Evolutionary conservation across 1,140 invertebrate genomes (phyloP).

Genomic region (Epicauta chinensis): DNA sequence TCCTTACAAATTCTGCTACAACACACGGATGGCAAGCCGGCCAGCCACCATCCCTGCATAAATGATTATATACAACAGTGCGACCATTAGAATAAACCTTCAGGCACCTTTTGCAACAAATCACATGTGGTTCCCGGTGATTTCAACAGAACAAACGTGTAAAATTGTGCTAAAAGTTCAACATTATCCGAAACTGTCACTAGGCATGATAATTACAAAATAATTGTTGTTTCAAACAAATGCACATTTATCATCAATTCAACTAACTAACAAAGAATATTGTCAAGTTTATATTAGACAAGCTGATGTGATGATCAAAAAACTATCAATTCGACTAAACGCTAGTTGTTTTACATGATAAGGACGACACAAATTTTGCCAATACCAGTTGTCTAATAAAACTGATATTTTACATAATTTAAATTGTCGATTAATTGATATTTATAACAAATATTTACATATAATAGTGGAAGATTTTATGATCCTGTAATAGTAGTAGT

Average conservation of each 20-base stretch:
- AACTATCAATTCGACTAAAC: too few species aligned
- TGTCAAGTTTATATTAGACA: conserved; percentile 14
- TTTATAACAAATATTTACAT: conserved; percentile 17
- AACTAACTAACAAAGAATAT: conserved; percentile 9
- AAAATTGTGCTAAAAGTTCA: too few species aligned
- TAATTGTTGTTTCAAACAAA: conserved; percentile 3
- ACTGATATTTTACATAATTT: too few species aligned
- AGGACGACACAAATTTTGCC: too few species aligned
- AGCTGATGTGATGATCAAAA: not conserved
- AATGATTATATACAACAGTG: conserved; percentile 7
- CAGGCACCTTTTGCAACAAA: conserved; percentile 5
- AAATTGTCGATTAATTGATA: not conserved
- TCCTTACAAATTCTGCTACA: too few species aligned
- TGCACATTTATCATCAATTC: conserved; percentile 5
- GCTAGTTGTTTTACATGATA: too few species aligned
- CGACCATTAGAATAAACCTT: conserved; percentile 5
- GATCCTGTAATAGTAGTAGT: not conserved
- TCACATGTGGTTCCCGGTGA: not conserved
- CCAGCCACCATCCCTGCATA: too few species aligned
- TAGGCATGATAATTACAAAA: not conserved
- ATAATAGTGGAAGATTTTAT: conserved; percentile 10
- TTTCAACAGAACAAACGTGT: not conserved
- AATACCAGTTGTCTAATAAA: too few species aligned
- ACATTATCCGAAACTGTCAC: not conserved
- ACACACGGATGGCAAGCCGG: too few species aligned